Conservation (phyloP, 2,888 invertebrate species). For the Mongoloraphidia duomilia region DNA sequence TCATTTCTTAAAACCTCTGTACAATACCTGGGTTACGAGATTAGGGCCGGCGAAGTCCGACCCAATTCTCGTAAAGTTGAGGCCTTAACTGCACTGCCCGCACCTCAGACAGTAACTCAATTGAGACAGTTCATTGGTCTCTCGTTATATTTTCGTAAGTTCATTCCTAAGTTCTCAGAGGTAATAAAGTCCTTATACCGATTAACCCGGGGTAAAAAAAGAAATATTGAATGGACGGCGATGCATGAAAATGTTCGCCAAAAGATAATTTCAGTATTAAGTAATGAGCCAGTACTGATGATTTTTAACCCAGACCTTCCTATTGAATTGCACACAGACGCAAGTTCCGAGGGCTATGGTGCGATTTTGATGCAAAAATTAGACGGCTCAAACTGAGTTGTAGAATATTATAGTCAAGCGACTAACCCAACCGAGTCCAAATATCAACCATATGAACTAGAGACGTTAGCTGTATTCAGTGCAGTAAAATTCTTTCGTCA, state of each 20-base stretch:
- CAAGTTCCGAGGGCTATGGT: constrained; percentile 9
- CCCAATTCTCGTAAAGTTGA: constrained; percentile 16
- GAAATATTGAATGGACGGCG: constrained; percentile 10
- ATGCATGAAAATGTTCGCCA: constrained; percentile 6
- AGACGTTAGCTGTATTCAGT: background rate
- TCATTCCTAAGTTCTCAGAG: constrained; percentile 10
- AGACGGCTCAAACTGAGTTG: background rate
- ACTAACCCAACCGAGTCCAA: constrained; percentile 5
- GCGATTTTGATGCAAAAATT: constrained; percentile 8
- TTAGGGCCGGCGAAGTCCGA: constrained; percentile 19
- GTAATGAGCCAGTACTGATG: constrained; percentile 5
- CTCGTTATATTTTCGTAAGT: constrained; percentile 15
- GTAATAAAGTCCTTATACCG: constrained; percentile 9
- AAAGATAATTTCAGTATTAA: constrained; percentile 3
- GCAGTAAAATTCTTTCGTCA: background rate
- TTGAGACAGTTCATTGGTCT: constrained; percentile 11
- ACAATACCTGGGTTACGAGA: constrained; percentile 18
- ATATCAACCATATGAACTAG: constrained; percentile 7
- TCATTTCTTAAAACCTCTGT: constrained; percentile 19
- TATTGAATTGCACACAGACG: constrained; percentile 11
- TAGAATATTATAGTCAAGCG: constrained; percentile 1
- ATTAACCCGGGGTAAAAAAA: constrained; percentile 5
- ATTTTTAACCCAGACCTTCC: constrained; percentile 8
- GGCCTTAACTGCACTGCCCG: constrained; percentile 3
- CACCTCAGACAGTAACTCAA: background rate